Percentiles rank a stretch among this genome's conserved stretches.
phyloP scores from a whole-genome alignment of 2,797 vertebrate genomes.

The Hypotaenidia philippensis region DNA sequence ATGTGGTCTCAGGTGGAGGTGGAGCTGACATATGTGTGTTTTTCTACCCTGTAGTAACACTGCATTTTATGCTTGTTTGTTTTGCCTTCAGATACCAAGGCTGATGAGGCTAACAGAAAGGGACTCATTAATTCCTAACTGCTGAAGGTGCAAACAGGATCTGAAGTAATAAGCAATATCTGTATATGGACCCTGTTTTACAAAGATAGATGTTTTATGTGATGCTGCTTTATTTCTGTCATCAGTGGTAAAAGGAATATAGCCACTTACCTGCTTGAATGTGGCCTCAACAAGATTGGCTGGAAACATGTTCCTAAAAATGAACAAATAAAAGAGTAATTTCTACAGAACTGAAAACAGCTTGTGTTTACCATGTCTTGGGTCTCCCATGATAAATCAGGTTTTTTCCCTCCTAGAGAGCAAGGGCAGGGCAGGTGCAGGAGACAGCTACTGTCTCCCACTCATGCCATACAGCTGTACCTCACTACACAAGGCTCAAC shows the following conservation, averaged over 20 bases:
- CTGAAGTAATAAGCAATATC: background rate
- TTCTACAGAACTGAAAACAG: background rate
- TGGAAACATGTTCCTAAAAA: conserved; percentile 97
- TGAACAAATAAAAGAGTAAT: conserved; percentile 64
- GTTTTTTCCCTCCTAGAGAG: background rate
- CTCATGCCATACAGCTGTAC: background rate
- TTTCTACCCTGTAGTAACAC: background rate
- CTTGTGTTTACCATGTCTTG: background rate
- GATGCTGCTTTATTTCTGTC: background rate
- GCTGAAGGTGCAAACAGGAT: background rate
- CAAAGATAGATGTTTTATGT: background rate
- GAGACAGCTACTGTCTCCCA: background rate
- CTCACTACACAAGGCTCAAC: background rate
- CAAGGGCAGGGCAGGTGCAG: background rate
- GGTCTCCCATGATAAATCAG: background rate
- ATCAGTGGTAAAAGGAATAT: background rate
- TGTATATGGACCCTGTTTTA: background rate
- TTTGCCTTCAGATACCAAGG: background rate
- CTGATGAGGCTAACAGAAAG: background rate
- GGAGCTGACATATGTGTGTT: background rate
- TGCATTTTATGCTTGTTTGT: background rate
- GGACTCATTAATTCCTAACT: background rate
- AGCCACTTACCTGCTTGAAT: conserved; percentile 93
- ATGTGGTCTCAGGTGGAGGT: background rate
- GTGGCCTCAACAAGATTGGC: conserved; percentile 97